These are phyloP conservation scores for Callocephalon fimbriatum DNA, from an alignment of 2,113 vertebrate species.

Conservation along the genomic window DNA sequence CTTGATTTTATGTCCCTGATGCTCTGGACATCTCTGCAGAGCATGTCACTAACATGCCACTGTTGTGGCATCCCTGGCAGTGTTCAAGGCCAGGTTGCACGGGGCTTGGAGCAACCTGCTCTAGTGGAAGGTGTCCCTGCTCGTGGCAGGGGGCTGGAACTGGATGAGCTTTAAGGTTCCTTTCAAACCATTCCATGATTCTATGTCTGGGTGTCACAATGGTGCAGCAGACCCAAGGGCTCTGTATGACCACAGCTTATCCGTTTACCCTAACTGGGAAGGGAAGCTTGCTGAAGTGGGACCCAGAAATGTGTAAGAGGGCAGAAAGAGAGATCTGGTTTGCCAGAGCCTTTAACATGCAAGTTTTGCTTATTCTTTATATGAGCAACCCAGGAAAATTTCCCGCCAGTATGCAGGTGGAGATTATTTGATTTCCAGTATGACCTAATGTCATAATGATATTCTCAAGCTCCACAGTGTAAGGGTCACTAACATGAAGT, in stretches of 20 bases:
- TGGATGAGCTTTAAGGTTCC: not conserved
- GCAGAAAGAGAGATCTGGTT: not conserved
- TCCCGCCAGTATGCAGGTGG: fast-evolving
- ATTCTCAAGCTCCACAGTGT: not conserved
- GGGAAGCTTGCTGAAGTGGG: not conserved
- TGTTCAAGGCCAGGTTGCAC: not conserved
- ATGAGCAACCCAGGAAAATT: not conserved
- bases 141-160: not conserved
- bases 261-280: not conserved
- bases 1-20: not conserved
- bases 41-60: fast-evolving
- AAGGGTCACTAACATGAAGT: fast-evolving
- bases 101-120: not conserved
- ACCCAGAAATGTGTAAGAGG: fast-evolving
- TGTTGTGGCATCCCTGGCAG: not conserved
- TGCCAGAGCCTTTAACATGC: not conserved
- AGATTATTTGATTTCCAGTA: not conserved
- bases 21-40: not conserved
- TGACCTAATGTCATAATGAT: fast-evolving
- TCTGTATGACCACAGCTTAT: not conserved
- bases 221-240: not conserved
- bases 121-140: not conserved
- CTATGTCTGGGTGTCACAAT: not conserved
- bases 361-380: too few relatives aligned
- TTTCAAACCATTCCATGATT: not conserved